Percentiles rank a stretch among this genome's conserved stretches.
These are phyloP conservation scores for Gymnobelideus leadbeateri DNA, from an alignment of 2,113 vertebrate genomes.

Conservation along the genomic window DNA sequence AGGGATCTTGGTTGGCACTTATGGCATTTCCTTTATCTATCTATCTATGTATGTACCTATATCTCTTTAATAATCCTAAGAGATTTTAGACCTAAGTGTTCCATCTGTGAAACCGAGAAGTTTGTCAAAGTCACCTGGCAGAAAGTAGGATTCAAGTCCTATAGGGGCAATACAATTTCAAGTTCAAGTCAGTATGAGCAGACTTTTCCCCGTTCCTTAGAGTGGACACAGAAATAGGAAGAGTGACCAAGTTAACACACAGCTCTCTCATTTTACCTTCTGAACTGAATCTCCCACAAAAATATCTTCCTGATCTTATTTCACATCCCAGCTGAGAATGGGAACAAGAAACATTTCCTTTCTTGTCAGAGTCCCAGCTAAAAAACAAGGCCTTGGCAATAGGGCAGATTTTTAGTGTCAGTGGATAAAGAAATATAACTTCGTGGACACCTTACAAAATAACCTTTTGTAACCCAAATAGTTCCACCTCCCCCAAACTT, in stretches of 20 bases:
- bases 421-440: conserved; percentile 1
- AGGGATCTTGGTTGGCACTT: neutral
- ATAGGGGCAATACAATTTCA: conserved; percentile 37
- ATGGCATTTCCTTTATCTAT: neutral
- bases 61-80: neutral
- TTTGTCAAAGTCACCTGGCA: neutral
- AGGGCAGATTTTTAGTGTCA: neutral
- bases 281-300: neutral
- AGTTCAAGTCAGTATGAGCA: conserved; percentile 16
- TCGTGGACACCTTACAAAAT: conserved; percentile 22
- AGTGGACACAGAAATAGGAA: neutral
- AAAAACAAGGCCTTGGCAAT: neutral
- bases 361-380: neutral
- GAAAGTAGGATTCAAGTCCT: neutral
- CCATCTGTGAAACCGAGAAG: conserved; percentile 34
- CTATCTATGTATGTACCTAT: no score
- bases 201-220: neutral
- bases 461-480: neutral
- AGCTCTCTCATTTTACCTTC: neutral
- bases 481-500: neutral
- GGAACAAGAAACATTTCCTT: neutral
- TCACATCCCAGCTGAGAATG: neutral
- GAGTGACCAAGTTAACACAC: neutral
- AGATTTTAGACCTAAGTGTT: conserved; percentile 31
- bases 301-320: neutral